These are phyloP conservation scores for Noctua comes DNA, from an alignment of 2,888 invertebrate species.

Conservation along the genomic window DNA sequence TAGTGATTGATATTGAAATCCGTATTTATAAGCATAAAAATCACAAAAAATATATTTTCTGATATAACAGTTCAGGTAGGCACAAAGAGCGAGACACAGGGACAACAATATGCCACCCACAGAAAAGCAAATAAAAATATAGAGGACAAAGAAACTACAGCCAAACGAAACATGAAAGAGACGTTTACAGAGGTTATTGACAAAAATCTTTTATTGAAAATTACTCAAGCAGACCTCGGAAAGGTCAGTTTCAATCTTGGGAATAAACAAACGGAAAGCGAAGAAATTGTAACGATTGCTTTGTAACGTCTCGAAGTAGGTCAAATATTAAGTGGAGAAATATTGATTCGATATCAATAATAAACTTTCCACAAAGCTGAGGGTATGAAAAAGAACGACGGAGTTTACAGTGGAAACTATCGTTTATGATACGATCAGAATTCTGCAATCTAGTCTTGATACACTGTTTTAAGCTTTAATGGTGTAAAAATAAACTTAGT, in stretches of 20 bases:
- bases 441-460: not conserved
- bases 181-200: conserved; percentile 52
- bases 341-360: conserved; percentile 53
- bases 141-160: conserved; percentile 43
- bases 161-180: conserved; percentile 43
- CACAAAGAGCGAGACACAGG: conserved; percentile 13
- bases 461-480: too few relatives aligned
- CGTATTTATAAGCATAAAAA: not conserved
- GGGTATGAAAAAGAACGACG: not conserved
- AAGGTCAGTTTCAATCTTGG: conserved; percentile 51
- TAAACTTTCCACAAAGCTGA: conserved; percentile 27
- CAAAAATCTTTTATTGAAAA: conserved; percentile 55
- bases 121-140: conserved; percentile 34
- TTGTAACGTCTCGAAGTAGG: conserved; percentile 57
- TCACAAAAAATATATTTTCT: not conserved
- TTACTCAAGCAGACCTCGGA: conserved; percentile 38
- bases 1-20: conserved; percentile 8
- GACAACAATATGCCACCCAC: conserved; percentile 21
- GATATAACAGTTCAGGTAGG: not conserved
- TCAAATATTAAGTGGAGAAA: conserved; percentile 49
- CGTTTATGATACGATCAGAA: not conserved
- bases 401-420: conserved; percentile 29
- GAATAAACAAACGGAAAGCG: conserved; percentile 49
- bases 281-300: conserved; percentile 55
- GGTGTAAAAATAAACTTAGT: too few relatives aligned